Evolutionary conservation across 2,888 invertebrate genomes (phyloP), one percentile per base, ranked within the genome.

Genomic region (Aphidoletes aphidimyza): DNA sequence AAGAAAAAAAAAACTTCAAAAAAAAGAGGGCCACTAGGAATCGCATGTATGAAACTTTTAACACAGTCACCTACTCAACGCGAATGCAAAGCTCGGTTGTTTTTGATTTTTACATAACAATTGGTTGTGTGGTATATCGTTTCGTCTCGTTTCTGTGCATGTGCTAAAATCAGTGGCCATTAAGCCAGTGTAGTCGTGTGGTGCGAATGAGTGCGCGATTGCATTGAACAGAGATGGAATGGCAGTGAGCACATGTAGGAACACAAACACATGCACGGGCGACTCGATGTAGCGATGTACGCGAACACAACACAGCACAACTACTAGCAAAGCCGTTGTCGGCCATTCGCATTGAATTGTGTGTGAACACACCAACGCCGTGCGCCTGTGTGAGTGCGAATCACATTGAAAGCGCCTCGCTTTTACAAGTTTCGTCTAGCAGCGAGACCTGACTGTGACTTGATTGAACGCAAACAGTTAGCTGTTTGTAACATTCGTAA

Each of bases 401-500:
- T 81, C 39, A 81, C 81, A 39, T 30, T 69, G 69, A 30, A 30
- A 81, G 1, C 81, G 39, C 39, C n/a, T 81, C 54, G 81, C 36
- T 37, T 81, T 39, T 39, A 78, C 6, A 81, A 22, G 5, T 8
- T 81, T 37, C 22, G 81, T 81, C 19, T 69, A 30, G 30, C 69
- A 69, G 69, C 45, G 83, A 83, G 81, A 81, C 81, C 37, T 69
- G 69, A 69, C 69, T 45, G 30, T 45, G 26, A 83, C 83, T 83
- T 83, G 45, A 45, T 45, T 83, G 45, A 45, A 83, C 83, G 45
- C 42, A 42, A 83, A 81, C 81, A 81, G 81, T 81, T 36, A 37
- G 81, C 81, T 17, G 81, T 81, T 81, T 81, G 81, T 81, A 81
- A 81, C 84, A 85, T 85, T 85, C 85, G 85, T 84, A 85, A 85